Evolutionary conservation across 2,797 vertebrate genomes (phyloP).

Genomic region (Tinamus major): DNA sequence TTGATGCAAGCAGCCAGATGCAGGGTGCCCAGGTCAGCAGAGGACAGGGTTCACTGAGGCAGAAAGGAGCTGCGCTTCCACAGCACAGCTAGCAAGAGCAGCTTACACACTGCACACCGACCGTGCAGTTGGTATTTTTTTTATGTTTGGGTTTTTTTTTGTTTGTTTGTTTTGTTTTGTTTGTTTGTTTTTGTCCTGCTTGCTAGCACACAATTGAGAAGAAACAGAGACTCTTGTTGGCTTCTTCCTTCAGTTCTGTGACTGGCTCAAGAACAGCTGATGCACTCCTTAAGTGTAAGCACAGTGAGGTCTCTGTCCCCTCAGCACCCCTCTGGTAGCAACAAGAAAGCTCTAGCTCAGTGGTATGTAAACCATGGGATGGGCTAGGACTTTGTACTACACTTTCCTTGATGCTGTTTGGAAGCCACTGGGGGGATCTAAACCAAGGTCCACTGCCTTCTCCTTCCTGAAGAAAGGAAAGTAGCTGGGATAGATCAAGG

Average conservation of each 20-base stretch:
- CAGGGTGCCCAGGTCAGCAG: background rate
- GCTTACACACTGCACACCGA: fast-evolving
- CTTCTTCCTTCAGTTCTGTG: background rate
- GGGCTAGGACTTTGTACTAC: background rate
- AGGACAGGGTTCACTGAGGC: background rate
- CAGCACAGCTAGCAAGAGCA: background rate
- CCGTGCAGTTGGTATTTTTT: background rate
- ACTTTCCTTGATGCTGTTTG: background rate
- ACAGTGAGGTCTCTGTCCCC: background rate
- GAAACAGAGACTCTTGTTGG: background rate
- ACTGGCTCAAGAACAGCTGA: background rate
- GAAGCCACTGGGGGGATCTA: background rate
- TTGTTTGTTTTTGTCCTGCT: background rate
- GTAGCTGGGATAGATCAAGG: background rate
- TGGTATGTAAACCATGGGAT: background rate
- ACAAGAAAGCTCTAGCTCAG: background rate
- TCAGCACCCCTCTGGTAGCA: background rate
- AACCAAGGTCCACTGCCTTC: background rate
- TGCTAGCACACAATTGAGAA: background rate
- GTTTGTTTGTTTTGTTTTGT: no score
- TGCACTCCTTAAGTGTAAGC: background rate
- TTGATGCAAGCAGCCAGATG: background rate
- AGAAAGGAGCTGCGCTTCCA: background rate
- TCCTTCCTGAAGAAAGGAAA: background rate
- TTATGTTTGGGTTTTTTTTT: no score